Base-by-base conservation (phyloP, 2,797 vertebrate genomes). In the Melanogrammus aeglefinus region DNA sequence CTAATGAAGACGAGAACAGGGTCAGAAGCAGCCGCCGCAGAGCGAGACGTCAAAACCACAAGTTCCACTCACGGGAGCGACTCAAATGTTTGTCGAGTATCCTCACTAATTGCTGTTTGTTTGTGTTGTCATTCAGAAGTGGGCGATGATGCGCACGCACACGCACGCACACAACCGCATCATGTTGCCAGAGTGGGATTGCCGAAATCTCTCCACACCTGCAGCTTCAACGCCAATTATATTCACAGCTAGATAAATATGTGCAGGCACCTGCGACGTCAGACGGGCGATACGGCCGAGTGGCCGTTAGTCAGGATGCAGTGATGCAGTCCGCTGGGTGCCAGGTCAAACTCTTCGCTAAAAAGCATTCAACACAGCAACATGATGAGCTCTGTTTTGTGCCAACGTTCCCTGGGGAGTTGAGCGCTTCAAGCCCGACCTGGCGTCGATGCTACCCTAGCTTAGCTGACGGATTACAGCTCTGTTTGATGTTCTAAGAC, bases 201-300 rank as follows among this genome's bases (percentile, higher is more conserved):
- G 77, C 78, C 21, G 73, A 72, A 76, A 81, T 73, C 33, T 74
- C 31, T 76, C 81, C 82, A 88, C 87, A 88, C 87, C 89, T 82
- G 74, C 76, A 83, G 84, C 79, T 81, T 88, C 88, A 88, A 88
- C 82, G 85, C 81, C 83, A 82, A 71, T 80, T 88, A 75, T 36
- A 35, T 12, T 81, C n/a, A 57, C 14, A 74, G 71, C 4, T 18
- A 27, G 70, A 82, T 75, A 80, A 90, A 91, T 82, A 77, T 74
- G 83, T 77, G 69, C 35, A 16, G 88, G 88, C 88, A 86, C 86
- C 87, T 89, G 85, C 51, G 44, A 47, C 16, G 71, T 70, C 78
- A 78, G 75, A 74, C 85, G 86, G 87, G 86, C 82, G 87, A 88
- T 84, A 84, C 85, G 85, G 79, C 77, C 79, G 79, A 78, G 85